Conservation (phyloP, 2,888 invertebrate genomes). For the Crepidodera aurea region DNA sequence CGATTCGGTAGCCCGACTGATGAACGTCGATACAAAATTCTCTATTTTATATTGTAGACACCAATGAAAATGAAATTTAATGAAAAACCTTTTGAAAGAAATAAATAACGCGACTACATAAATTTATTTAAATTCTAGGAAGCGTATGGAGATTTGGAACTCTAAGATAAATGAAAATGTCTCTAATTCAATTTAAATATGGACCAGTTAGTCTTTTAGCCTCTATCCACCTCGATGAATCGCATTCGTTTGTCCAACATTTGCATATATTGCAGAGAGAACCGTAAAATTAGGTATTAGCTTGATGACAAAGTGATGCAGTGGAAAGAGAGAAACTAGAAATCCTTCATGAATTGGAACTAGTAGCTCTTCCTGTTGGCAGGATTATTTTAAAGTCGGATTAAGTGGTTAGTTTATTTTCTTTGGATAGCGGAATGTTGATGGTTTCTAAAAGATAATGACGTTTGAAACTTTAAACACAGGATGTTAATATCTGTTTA, state of each 20-base stretch:
- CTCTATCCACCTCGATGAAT: slow-evolving; percentile 8
- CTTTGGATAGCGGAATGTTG: background rate
- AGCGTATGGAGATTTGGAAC: background rate
- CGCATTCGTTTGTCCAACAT: slow-evolving; percentile 21
- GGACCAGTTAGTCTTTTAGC: slow-evolving; percentile 11
- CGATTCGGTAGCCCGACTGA: no score
- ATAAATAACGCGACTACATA: background rate
- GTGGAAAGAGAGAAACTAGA: slow-evolving; percentile 18
- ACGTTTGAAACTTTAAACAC: no score
- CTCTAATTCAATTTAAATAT: background rate
- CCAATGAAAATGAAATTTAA: no score
- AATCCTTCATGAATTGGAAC: slow-evolving; percentile 20
- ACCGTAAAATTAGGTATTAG: slow-evolving; percentile 27
- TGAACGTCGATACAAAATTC: no score
- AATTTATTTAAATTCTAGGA: background rate
- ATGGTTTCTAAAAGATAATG: no score
- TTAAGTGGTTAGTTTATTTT: slow-evolving; percentile 6
- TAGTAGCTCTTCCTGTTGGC: background rate
- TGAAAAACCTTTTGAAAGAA: no score
- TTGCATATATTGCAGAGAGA: slow-evolving; percentile 31
- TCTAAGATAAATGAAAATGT: background rate
- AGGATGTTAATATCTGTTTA: no score
- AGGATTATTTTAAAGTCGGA: background rate
- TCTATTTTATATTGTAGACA: no score
- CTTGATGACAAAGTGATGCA: slow-evolving; percentile 31